Evolutionary conservation across 37 sponge, comb jelly and placozoan genomes (phyloP).

Genomic region (Aplysina aerophoba): DNA sequence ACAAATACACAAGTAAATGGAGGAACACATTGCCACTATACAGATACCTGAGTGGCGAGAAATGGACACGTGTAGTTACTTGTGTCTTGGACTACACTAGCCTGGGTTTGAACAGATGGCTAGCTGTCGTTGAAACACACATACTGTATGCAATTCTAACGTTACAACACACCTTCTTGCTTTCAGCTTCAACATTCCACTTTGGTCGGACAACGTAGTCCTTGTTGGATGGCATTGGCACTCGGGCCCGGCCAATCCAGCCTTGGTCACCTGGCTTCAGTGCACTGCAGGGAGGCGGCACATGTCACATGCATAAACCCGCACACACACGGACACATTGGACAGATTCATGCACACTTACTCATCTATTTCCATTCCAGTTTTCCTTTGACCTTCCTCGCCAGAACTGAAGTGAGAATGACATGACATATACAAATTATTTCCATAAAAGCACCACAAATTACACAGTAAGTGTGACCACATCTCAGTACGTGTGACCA

Average conservation of each 20-base stretch:
- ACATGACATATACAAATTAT: no score
- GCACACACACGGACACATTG: slow-evolving; percentile 32
- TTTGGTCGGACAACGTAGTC: slow-evolving; percentile 96
- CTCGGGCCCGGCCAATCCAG: slow-evolving; percentile 91
- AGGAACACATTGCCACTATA: background rate
- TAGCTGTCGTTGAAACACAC: background rate
- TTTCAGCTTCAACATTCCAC: slow-evolving; percentile 81
- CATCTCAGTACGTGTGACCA: no score
- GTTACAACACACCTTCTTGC: slow-evolving; percentile 41
- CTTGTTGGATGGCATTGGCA: slow-evolving; percentile 93
- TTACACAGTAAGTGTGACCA: no score
- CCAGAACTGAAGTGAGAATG: slow-evolving; percentile 14
- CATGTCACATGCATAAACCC: slow-evolving; percentile 13
- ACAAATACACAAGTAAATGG: background rate
- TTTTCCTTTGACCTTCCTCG: slow-evolving; percentile 33
- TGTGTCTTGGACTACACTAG: no score
- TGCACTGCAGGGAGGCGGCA: slow-evolving; percentile 32
- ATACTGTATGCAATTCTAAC: no score
- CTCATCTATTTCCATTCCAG: slow-evolving; percentile 43
- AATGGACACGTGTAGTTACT: background rate
- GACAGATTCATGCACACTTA: background rate
- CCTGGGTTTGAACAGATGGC: no score
- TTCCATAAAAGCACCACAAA: no score
- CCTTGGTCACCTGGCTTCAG: slow-evolving; percentile 96
- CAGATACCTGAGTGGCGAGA: background rate